Percentiles rank a stretch among this genome's conserved stretches.
Conservation (phyloP, 2,113 vertebrate species). For the Pipra filicauda region DNA sequence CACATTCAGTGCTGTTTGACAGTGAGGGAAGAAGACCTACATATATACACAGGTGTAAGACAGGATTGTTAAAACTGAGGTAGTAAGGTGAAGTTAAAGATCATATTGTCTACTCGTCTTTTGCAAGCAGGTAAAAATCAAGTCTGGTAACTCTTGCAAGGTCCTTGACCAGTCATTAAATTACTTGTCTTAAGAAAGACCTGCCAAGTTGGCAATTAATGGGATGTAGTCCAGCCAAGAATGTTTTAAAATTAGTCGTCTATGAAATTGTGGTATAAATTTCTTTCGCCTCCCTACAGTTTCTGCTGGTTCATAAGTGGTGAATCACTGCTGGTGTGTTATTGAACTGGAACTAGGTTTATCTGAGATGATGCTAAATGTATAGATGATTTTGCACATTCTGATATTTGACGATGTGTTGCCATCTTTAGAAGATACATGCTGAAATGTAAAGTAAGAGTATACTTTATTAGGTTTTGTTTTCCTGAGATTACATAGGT, state of each 20-base stretch:
- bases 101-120: not conserved
- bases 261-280: conserved; percentile 41
- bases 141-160: not conserved
- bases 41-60: not conserved
- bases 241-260: conserved; percentile 30
- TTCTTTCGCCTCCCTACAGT: not conserved
- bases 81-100: not conserved
- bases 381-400: not conserved
- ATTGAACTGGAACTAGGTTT: not conserved
- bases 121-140: not conserved
- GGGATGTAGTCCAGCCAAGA: not conserved
- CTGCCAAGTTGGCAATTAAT: conserved; percentile 15
- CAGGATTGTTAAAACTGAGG: not conserved
- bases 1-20: not conserved
- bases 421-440: not conserved
- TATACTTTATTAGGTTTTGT: not conserved
- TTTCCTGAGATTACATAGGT: not conserved
- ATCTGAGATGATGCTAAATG: not conserved
- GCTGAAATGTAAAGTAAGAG: not conserved
- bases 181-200: conserved; percentile 44
- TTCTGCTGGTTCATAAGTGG: conserved; percentile 5
- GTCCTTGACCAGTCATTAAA: conserved; percentile 5
- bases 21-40: not conserved
- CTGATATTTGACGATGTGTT: not conserved
- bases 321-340: not conserved